These are phyloP conservation scores for Acanthopagrus latus DNA, from an alignment of 2,797 vertebrate genomes.

Conservation along the genomic window DNA sequence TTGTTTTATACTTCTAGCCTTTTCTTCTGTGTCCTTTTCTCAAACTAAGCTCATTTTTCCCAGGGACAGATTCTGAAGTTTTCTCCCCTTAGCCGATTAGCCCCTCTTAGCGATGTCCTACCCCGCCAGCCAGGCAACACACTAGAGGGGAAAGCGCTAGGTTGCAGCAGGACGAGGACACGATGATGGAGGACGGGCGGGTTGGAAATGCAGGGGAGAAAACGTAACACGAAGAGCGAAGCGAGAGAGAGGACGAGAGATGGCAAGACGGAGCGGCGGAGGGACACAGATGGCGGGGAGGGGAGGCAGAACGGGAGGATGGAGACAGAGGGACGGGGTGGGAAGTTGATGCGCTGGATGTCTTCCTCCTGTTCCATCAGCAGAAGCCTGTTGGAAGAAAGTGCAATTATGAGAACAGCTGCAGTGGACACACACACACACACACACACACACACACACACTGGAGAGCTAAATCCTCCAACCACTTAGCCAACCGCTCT, in stretches of 20 bases:
- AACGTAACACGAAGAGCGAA: conserved; percentile 31
- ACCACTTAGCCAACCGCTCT: conserved; percentile 45
- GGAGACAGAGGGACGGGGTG: conserved; percentile 55
- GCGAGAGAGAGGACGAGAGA: conserved; percentile 20
- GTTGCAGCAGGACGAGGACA: conserved; percentile 38
- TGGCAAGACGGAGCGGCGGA: conserved; percentile 19
- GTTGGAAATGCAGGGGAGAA: background rate
- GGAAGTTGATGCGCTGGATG: conserved; percentile 65
- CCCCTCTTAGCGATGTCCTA: conserved; percentile 41
- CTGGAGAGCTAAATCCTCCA: conserved; percentile 36
- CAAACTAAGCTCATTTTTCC: conserved; percentile 26
- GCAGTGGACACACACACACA: conserved; percentile 47
- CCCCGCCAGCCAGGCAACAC: conserved; percentile 36
- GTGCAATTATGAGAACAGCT: conserved; percentile 71
- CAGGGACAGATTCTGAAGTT: conserved; percentile 29
- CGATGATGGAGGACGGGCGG: conserved; percentile 15
- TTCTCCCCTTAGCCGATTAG: conserved; percentile 38
- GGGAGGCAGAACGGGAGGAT: conserved; percentile 58
- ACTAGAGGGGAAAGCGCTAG: conserved; percentile 12
- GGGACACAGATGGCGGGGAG: conserved; percentile 67
- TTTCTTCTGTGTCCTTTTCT: conserved; percentile 9
- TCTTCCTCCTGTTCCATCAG: conserved; percentile 78
- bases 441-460: conserved; percentile 37
- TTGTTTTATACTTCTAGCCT: conserved; percentile 11
- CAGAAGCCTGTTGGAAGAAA: conserved; percentile 82